Percentiles rank a stretch among this genome's conserved stretches.
phyloP scores from a whole-genome alignment of 2,113 vertebrate genomes.

The Syngnathus floridae region DNA sequence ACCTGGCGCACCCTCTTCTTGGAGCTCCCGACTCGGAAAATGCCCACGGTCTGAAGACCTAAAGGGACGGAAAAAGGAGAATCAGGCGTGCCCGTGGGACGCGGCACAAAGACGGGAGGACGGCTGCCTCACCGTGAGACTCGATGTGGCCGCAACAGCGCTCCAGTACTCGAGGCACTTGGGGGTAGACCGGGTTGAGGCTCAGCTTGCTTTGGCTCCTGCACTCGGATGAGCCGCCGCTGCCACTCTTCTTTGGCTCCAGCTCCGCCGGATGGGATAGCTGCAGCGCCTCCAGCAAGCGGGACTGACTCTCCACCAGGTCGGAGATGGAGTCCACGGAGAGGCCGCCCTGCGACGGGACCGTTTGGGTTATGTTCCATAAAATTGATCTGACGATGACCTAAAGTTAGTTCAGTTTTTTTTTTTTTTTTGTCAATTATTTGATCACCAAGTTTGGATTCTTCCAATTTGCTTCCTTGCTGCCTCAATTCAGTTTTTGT shows the following conservation, averaged over 20 bases:
- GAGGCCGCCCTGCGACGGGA: conserved; percentile 74
- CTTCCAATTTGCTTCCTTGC: too few relatives aligned
- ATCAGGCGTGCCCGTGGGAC: too few relatives aligned
- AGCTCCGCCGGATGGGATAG: conserved; percentile 83
- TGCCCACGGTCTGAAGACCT: conserved; percentile 86
- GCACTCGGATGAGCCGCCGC: conserved; percentile 41
- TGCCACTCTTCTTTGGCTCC: conserved; percentile 63
- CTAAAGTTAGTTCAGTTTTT: too few relatives aligned
- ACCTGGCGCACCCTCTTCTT: conserved; percentile 86
- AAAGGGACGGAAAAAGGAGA: conserved; percentile 14
- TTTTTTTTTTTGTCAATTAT: too few relatives aligned
- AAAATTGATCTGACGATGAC: too few relatives aligned
- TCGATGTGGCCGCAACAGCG: conserved; percentile 85
- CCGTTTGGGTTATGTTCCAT: not conserved
- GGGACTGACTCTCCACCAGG: conserved; percentile 77
- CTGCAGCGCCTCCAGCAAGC: conserved; percentile 86
- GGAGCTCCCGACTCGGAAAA: conserved; percentile 87
- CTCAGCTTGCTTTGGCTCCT: conserved; percentile 72
- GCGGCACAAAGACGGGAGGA: not conserved
- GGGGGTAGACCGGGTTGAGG: conserved; percentile 85
- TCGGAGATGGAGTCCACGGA: conserved; percentile 86
- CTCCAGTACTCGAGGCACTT: conserved; percentile 86
- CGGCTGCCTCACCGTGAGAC: conserved; percentile 67
- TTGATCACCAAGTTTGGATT: too few relatives aligned
- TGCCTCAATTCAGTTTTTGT: too few relatives aligned